These are phyloP conservation scores for Ypsolopha sequella DNA, from an alignment of 2,888 invertebrate species.

Conservation along the genomic window DNA sequence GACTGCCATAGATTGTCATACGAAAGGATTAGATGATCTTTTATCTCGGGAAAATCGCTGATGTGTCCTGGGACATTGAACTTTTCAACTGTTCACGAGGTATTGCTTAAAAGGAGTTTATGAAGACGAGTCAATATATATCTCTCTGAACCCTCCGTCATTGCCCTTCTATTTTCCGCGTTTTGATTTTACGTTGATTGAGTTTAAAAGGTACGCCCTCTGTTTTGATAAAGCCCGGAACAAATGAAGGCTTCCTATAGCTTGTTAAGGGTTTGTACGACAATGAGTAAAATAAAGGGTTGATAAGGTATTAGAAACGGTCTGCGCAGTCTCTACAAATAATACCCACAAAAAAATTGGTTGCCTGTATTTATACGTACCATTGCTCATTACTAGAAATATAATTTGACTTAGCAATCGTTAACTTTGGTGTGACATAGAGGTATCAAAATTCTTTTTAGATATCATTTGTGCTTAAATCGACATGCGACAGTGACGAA, in stretches of 20 bases:
- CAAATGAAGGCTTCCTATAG: slow-evolving; percentile 35
- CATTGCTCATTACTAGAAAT: too few species aligned
- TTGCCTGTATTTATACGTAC: too few species aligned
- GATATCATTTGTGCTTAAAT: too few species aligned
- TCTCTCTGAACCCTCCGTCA: slow-evolving; percentile 59
- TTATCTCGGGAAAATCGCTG: not conserved
- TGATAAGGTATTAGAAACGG: too few species aligned
- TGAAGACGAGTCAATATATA: slow-evolving; percentile 61
- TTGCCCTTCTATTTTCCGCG: slow-evolving; percentile 62
- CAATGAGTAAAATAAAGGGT: too few species aligned
- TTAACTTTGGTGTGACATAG: too few species aligned
- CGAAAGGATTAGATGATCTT: not conserved
- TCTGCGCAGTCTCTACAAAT: too few species aligned
- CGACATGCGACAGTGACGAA: too few species aligned
- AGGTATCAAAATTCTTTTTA: too few species aligned
- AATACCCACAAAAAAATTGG: too few species aligned
- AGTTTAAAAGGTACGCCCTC: slow-evolving; percentile 61
- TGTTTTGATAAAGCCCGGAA: slow-evolving; percentile 52
- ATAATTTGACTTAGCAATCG: too few species aligned
- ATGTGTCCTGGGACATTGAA: not conserved
- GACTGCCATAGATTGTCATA: not conserved
- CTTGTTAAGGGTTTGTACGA: not conserved
- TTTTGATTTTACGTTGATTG: slow-evolving; percentile 68
- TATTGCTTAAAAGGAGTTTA: slow-evolving; percentile 22
- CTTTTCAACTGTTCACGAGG: not conserved